phyloP scores from a whole-genome alignment of 2,113 vertebrate species.

The Cheilinus undulatus region DNA sequence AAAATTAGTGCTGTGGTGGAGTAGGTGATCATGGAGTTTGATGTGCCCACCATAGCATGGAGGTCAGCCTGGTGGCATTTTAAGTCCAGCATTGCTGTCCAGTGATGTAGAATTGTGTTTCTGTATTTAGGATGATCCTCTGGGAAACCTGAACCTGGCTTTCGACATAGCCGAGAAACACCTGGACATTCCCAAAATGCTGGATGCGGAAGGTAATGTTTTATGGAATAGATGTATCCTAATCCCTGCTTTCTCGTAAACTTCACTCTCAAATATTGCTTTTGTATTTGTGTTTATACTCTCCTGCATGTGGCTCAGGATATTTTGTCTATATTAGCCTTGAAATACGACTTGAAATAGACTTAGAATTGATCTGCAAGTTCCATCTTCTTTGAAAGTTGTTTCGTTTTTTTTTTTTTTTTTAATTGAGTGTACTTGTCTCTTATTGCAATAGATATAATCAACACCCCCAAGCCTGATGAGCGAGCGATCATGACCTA shows the following conservation, averaged over 20 bases:
- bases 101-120: constrained; percentile 69
- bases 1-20: background rate
- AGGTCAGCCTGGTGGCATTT: constrained; percentile 60
- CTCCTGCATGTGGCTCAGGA: background rate
- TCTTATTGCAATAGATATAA: constrained; percentile 88
- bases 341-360: background rate
- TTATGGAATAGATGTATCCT: background rate
- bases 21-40: constrained; percentile 23
- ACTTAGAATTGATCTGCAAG: background rate
- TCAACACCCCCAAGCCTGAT: constrained; percentile 98
- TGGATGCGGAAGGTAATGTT: constrained; percentile 95
- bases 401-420: background rate
- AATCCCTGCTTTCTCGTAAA: background rate
- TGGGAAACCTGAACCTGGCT: constrained; percentile 97
- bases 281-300: background rate
- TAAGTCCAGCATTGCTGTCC: constrained; percentile 60
- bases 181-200: constrained; percentile 99
- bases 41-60: constrained; percentile 45
- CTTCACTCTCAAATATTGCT: background rate
- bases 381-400: background rate
- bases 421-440: constrained; percentile 6
- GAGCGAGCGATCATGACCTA: constrained; percentile 99
- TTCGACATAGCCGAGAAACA: constrained; percentile 99
- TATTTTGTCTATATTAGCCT: background rate
- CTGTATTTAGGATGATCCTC: constrained; percentile 92